Percentiles rank a stretch among this genome's conserved stretches.
These are phyloP conservation scores for Hylaea fasciaria DNA, from an alignment of 2,888 invertebrate species.

Conservation along the genomic window DNA sequence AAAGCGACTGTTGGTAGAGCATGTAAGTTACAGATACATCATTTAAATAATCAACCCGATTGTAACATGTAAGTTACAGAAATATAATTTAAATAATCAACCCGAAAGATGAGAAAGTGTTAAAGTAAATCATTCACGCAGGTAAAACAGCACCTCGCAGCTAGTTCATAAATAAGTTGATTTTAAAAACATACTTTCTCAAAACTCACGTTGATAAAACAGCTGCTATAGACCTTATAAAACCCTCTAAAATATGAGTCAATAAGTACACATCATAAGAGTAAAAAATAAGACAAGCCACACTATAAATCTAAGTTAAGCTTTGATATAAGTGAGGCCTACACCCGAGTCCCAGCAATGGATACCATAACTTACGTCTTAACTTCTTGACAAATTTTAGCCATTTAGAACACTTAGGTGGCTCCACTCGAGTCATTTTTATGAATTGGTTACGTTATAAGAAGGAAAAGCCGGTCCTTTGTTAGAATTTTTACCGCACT, in stretches of 20 bases:
- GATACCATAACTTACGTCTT: slow-evolving; percentile 63
- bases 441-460: slow-evolving; percentile 30
- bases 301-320: slow-evolving; percentile 66
- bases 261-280: slow-evolving; percentile 22
- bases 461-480: slow-evolving; percentile 23
- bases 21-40: too few species aligned
- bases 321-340: slow-evolving; percentile 66
- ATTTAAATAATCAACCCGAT: too few species aligned
- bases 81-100: too few species aligned
- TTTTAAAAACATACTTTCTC: too few species aligned
- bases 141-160: too few species aligned
- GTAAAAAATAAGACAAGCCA: slow-evolving; percentile 51
- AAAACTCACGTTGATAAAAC: too few species aligned
- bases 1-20: too few species aligned
- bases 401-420: slow-evolving; percentile 59
- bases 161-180: too few species aligned
- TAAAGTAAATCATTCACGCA: too few species aligned
- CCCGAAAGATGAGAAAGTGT: too few species aligned
- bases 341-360: slow-evolving; percentile 56
- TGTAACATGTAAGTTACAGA: too few species aligned
- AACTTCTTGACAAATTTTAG: slow-evolving; percentile 65
- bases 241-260: background rate
- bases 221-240: too few species aligned
- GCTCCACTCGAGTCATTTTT: slow-evolving; percentile 34
- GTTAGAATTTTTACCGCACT: slow-evolving; percentile 5